phyloP scores from a whole-genome alignment of 2,113 vertebrate species.

The Brachionichthys hirsutus region DNA sequence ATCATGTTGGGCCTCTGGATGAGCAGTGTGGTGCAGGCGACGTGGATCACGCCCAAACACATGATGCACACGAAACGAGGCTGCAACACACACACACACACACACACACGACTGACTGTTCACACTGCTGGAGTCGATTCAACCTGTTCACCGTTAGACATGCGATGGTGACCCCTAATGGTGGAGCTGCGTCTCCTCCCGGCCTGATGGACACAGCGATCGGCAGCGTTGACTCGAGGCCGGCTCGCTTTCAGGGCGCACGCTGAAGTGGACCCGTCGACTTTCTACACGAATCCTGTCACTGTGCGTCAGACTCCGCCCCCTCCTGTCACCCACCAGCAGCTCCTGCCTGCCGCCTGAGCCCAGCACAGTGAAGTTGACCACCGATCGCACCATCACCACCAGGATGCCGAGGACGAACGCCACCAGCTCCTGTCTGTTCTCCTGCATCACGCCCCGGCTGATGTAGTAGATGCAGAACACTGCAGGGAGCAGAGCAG shows the following conservation, averaged over 20 bases:
- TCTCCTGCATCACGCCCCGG: constrained; percentile 86
- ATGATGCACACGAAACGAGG: constrained; percentile 80
- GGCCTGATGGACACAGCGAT: too few species aligned
- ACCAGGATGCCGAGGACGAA: constrained; percentile 79
- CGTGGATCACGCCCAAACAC: constrained; percentile 73
- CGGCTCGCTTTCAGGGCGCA: too few species aligned
- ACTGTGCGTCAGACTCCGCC: too few species aligned
- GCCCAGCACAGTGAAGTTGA: constrained; percentile 79
- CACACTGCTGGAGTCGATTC: too few species aligned
- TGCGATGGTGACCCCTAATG: too few species aligned
- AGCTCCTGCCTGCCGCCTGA: constrained; percentile 66
- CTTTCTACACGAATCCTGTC: too few species aligned
- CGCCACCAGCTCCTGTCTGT: constrained; percentile 81
- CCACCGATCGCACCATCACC: constrained; percentile 80
- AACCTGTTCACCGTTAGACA: too few species aligned
- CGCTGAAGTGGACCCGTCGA: too few species aligned
- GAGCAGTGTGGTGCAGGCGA: constrained; percentile 77
- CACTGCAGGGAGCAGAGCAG: constrained; percentile 58
- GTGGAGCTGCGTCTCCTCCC: too few species aligned
- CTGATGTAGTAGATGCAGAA: constrained; percentile 85
- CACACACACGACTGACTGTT: too few species aligned
- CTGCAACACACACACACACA: constrained; percentile 47
- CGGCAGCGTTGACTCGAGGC: too few species aligned
- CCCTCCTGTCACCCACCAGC: constrained; percentile 50
- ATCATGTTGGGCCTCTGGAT: constrained; percentile 81